These are phyloP conservation scores for Zaprionus vittiger DNA, from an alignment of 1,140 invertebrate species.

Conservation along the genomic window DNA sequence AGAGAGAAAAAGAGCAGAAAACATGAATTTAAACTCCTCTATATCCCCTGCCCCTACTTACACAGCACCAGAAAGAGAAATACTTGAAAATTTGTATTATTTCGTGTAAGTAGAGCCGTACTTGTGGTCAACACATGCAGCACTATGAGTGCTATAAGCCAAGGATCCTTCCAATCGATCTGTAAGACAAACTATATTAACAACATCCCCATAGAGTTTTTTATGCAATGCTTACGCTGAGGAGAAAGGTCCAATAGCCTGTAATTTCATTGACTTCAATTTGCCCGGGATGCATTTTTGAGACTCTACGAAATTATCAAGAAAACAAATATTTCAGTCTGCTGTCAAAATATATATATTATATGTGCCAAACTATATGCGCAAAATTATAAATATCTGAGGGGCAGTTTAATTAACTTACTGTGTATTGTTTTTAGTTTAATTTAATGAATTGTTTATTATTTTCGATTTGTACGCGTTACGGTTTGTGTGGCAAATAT, in stretches of 20 bases:
- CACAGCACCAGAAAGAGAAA: slow-evolving; percentile 91
- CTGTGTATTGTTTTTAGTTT: background rate
- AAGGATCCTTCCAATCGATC: slow-evolving; percentile 96
- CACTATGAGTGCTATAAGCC: slow-evolving; percentile 90
- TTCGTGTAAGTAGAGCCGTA: slow-evolving; percentile 91
- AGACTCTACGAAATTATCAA: background rate
- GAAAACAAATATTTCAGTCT: background rate
- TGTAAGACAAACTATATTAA: slow-evolving; percentile 85
- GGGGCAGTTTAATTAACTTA: background rate
- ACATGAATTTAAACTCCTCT: slow-evolving; percentile 8
- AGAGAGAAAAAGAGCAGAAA: slow-evolving; percentile 43
- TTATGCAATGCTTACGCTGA: slow-evolving; percentile 85
- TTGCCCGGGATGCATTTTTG: slow-evolving; percentile 62
- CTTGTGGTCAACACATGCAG: slow-evolving; percentile 92
- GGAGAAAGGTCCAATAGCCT: slow-evolving; percentile 86
- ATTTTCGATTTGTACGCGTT: slow-evolving; percentile 7
- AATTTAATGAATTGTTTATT: slow-evolving; percentile 1
- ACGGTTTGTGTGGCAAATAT: background rate
- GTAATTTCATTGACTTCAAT: slow-evolving; percentile 87
- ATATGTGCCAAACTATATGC: background rate
- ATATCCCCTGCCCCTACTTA: slow-evolving; percentile 86
- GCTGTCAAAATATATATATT: background rate
- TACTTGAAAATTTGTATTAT: slow-evolving; percentile 94
- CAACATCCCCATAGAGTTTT: background rate
- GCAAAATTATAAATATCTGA: background rate